Conservation (phyloP, 2,113 vertebrate species). For the Eulemur macaco region DNA sequence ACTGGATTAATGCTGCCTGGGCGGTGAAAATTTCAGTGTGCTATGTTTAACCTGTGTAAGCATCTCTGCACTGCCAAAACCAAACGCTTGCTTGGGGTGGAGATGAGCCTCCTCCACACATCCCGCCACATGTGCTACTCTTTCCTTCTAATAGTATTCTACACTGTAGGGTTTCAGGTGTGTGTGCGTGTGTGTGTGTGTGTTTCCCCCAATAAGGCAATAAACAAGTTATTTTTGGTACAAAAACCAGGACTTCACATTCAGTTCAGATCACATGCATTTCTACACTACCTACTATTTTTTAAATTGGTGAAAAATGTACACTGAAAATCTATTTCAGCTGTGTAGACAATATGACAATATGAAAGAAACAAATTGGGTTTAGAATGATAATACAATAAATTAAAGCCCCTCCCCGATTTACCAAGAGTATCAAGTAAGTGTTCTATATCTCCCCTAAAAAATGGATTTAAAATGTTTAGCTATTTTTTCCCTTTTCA, state of each 20-base stretch:
- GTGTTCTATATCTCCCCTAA: neutral
- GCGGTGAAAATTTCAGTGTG: constrained; percentile 32
- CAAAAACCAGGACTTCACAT: constrained; percentile 1
- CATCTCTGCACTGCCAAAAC: neutral
- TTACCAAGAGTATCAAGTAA: neutral
- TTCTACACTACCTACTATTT: neutral
- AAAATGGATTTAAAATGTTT: neutral
- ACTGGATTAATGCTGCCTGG: constrained; percentile 52
- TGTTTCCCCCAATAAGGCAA: neutral
- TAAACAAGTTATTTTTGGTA: neutral
- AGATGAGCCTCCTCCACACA: neutral
- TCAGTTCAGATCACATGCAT: neutral
- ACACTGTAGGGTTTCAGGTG: neutral
- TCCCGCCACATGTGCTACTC: neutral
- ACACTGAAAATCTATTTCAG: neutral
- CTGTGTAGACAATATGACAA: neutral
- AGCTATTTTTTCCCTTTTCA: neutral
- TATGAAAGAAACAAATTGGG: neutral
- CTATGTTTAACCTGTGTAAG: constrained; percentile 65
- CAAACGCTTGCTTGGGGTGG: constrained; percentile 11
- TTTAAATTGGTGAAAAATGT: neutral
- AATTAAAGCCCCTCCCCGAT: neutral
- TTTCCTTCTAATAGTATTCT: neutral
- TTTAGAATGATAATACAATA: neutral
- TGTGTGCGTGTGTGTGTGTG: neutral